A percentile compares a stretch with the other conserved stretches of the same genome.
Evolutionary conservation across 23 tunicate species (phyloP).

Genomic region (Diplosoma virens): DNA sequence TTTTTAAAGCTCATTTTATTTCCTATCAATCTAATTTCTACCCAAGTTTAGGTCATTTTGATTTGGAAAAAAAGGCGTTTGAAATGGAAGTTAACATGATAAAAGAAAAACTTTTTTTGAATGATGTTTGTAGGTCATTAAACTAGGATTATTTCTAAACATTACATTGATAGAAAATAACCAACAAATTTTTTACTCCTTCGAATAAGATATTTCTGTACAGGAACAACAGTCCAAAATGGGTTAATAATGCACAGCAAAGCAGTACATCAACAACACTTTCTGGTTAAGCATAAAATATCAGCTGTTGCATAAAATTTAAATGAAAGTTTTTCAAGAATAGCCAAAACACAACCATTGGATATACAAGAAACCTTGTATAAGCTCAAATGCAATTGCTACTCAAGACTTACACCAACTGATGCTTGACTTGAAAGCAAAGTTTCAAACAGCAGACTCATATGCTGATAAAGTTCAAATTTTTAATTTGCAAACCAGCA

Average conservation of each 20-base stretch:
- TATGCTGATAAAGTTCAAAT: slow-evolving; percentile 23
- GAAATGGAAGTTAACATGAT: no score
- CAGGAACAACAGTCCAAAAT: no score
- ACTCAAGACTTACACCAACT: slow-evolving; percentile 16
- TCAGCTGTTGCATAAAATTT: background rate
- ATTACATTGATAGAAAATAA: no score
- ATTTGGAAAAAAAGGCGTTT: no score
- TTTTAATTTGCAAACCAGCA: slow-evolving; percentile 18
- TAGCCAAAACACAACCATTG: background rate
- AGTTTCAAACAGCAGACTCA: background rate
- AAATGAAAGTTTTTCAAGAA: slow-evolving; percentile 18
- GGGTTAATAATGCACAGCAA: slow-evolving; percentile 18
- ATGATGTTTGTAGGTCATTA: no score
- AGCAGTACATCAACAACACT: background rate
- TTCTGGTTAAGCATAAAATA: background rate
- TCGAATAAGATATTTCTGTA: no score
- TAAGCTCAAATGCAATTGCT: background rate
- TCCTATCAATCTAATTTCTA: no score
- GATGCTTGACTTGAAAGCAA: background rate
- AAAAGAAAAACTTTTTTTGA: no score
- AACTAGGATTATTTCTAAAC: no score
- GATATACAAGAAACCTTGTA: background rate
- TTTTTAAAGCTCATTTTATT: no score
- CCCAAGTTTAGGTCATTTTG: no score
- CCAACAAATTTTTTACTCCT: no score